These are phyloP conservation scores for Phaenicophaeus curvirostris DNA, from an alignment of 2,797 vertebrate genomes.

Conservation along the genomic window DNA sequence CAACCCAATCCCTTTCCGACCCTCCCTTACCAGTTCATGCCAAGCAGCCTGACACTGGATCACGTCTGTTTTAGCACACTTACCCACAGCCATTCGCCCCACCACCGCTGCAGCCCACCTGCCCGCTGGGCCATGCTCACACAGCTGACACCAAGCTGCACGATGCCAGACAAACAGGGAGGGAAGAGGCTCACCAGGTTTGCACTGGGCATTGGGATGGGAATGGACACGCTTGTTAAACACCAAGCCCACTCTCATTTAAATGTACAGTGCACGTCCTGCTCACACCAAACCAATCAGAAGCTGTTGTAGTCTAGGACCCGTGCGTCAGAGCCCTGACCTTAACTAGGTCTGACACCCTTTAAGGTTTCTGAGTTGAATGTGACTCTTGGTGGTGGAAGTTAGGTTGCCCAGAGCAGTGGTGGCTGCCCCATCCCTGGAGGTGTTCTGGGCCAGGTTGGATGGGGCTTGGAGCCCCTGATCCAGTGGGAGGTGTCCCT, in stretches of 20 bases:
- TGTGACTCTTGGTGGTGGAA: not conserved
- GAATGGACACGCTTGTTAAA: rapidly evolving
- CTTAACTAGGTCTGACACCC: not conserved
- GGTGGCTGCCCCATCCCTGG: too few species aligned
- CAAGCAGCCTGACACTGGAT: not conserved
- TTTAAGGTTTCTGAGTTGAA: not conserved
- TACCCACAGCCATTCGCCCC: not conserved
- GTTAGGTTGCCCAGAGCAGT: too few species aligned
- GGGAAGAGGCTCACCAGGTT: not conserved
- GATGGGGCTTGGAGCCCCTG: too few species aligned
- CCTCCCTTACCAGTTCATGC: not conserved
- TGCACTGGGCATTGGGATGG: not conserved
- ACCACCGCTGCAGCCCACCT: not conserved
- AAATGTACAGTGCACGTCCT: rapidly evolving
- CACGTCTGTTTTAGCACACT: not conserved
- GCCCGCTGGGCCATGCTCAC: constrained; percentile 8
- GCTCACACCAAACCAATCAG: not conserved
- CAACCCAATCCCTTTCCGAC: not conserved
- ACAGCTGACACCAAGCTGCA: not conserved
- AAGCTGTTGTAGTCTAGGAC: not conserved
- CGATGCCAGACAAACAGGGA: not conserved
- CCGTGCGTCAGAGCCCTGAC: not conserved
- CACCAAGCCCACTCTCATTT: rapidly evolving
- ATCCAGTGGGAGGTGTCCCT: too few species aligned
- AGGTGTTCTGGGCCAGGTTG: too few species aligned